Conservation (phyloP, 2,113 vertebrate species). For the Mixornis gularis region DNA sequence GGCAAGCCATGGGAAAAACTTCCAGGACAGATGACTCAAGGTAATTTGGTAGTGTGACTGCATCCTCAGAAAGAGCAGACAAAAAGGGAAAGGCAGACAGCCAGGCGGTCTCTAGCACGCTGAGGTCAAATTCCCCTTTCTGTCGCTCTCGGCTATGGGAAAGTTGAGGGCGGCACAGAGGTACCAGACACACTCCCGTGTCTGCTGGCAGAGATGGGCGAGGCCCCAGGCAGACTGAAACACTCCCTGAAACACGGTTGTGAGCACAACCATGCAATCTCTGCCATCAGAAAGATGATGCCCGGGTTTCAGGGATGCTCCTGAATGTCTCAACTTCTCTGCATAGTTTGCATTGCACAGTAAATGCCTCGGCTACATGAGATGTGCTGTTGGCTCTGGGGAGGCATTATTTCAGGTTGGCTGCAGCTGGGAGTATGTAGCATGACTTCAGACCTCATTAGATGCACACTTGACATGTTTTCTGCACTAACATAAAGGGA, state of each 20-base stretch:
- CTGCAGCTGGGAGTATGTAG: background rate
- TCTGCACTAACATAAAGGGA: background rate
- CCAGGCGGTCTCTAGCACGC: slow-evolving; percentile 11
- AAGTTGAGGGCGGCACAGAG: background rate
- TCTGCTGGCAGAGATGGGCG: background rate
- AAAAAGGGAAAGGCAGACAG: slow-evolving; percentile 61
- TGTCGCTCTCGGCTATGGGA: background rate
- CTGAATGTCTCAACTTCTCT: slow-evolving; percentile 36
- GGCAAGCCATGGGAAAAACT: background rate
- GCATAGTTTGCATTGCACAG: slow-evolving; percentile 23
- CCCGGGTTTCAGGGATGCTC: background rate
- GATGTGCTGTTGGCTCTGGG: slow-evolving; percentile 19
- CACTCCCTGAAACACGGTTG: background rate
- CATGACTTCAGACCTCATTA: slow-evolving; percentile 40
- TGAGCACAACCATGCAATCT: background rate
- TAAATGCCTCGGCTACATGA: slow-evolving; percentile 6
- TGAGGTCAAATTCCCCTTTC: slow-evolving; percentile 50
- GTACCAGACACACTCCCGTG: background rate
- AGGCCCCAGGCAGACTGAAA: slow-evolving; percentile 9
- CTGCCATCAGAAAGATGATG: background rate
- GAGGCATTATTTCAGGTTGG: slow-evolving; percentile 50
- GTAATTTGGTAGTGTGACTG: slow-evolving; percentile 54
- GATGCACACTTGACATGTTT: slow-evolving; percentile 38
- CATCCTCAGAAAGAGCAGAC: slow-evolving; percentile 44
- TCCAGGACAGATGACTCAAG: slow-evolving; percentile 44